Evolutionary conservation across 2,888 invertebrate genomes (phyloP).

Genomic region (Hypolimnas misippus): DNA sequence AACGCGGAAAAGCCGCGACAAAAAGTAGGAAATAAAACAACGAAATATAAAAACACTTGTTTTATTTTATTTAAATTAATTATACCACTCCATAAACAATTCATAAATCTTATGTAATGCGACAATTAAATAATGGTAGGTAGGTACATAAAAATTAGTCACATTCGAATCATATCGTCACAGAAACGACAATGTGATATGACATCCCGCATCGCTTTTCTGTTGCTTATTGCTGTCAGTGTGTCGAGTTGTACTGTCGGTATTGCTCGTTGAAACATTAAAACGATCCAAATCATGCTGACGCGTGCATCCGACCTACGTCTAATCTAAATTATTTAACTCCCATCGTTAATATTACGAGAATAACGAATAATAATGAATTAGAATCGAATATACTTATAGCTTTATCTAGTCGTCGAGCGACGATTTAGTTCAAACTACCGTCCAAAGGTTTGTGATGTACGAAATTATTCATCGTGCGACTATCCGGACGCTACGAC

Average conservation of each 20-base stretch:
- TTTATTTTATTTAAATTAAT: slow-evolving; percentile 54
- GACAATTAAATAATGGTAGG: slow-evolving; percentile 62
- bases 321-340: slow-evolving; percentile 6
- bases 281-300: neutral
- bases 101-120: slow-evolving; percentile 67
- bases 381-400: slow-evolving; percentile 1
- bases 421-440: neutral
- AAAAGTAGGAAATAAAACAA: slow-evolving; percentile 48
- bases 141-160: slow-evolving; percentile 25
- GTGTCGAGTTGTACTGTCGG: neutral
- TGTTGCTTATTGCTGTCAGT: neutral
- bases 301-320: slow-evolving; percentile 7
- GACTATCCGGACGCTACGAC: neutral
- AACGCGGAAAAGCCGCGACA: too few species aligned
- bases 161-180: neutral
- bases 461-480: neutral
- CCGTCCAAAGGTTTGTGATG: neutral
- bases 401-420: neutral
- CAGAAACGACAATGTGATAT: slow-evolving; percentile 55
- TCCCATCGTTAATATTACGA: slow-evolving; percentile 25
- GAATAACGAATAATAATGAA: slow-evolving; percentile 12
- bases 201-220: slow-evolving; percentile 46
- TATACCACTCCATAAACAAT: slow-evolving; percentile 72
- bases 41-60: slow-evolving; percentile 51
- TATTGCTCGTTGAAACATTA: neutral